Base-by-base conservation (phyloP, 1,140 invertebrate species). In the Drosophila funebris region DNA sequence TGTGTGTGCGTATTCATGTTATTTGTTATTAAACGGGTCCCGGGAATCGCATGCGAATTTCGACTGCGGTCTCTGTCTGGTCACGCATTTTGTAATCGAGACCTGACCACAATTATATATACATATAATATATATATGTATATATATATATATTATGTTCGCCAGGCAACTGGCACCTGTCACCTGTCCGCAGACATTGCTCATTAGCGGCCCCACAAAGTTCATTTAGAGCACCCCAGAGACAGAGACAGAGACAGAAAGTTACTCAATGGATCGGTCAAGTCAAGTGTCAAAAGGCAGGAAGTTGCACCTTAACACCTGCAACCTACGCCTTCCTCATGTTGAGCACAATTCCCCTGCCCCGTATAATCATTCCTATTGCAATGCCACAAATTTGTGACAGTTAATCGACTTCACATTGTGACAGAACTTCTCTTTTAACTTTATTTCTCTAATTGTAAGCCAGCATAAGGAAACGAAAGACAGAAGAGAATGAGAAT, bases 61-160 rank as follows among this genome's bases (percentile, higher is more conserved):
- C 37, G 24, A 62, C 36, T 31, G 56, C 44, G 9, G 56, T 33
- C 44, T 14, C 22, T 50, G 76, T 63, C 66, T 63, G 48, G 82
- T 48, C 68, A 73, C 70, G 73, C 72, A 72, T 70, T 75, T 70
- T 83, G 83, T 83, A 88, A 87, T 88, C 78, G 83, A 87, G 82
- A 83, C 9, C 75, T 79, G 82, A 76, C 82, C 83, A 75, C 82
- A 83, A 83, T 79, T 76, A 61, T 50, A 14, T 24, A 6, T n/a
- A n/a, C n/a, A n/a, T n/a, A n/a, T n/a, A n/a, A n/a, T n/a, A n/a
- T n/a, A n/a, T n/a, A n/a, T n/a, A n/a, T n/a, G n/a, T n/a, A n/a
- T n/a, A n/a, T n/a, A n/a, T 56, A 24, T 22, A 8, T 56, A 6
- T 37, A 37, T n/a, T 41, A 18, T 50, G 36, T 16, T 24, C 46